Percentiles rank a stretch among this genome's conserved stretches.
phyloP scores from a whole-genome alignment of 2,113 vertebrate species.

The Centropus bengalensis region DNA sequence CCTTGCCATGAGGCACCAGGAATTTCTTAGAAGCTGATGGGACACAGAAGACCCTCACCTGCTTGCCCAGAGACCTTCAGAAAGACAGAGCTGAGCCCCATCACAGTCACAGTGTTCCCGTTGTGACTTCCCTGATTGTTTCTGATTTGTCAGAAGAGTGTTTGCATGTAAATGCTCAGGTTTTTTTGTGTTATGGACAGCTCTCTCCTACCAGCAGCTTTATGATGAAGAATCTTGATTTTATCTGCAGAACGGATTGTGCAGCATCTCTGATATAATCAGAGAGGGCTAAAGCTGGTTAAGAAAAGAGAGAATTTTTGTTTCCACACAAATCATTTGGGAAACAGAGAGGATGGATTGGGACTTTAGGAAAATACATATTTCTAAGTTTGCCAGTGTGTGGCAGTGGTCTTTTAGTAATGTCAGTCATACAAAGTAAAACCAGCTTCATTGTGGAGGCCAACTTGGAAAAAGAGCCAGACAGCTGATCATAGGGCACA shows the following conservation, averaged over 20 bases:
- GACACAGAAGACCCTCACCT: background rate
- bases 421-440: background rate
- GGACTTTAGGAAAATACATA: background rate
- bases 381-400: constrained; percentile 49
- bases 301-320: background rate
- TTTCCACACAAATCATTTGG: background rate
- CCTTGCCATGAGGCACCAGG: background rate
- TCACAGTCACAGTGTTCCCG: background rate
- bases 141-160: background rate
- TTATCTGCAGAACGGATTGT: background rate
- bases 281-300: background rate
- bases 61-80: background rate
- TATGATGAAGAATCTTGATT: background rate
- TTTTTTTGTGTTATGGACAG: background rate
- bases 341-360: background rate
- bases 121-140: background rate
- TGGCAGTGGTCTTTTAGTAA: constrained; percentile 61
- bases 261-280: background rate
- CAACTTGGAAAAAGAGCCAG: constrained; percentile 28
- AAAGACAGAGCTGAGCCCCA: background rate
- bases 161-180: background rate
- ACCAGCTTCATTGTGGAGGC: background rate
- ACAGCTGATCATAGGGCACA: background rate
- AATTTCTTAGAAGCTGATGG: background rate
- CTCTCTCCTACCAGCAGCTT: background rate